Conservation (phyloP, 1,140 invertebrate genomes). For the Holcopasites calliopsidis region DNA sequence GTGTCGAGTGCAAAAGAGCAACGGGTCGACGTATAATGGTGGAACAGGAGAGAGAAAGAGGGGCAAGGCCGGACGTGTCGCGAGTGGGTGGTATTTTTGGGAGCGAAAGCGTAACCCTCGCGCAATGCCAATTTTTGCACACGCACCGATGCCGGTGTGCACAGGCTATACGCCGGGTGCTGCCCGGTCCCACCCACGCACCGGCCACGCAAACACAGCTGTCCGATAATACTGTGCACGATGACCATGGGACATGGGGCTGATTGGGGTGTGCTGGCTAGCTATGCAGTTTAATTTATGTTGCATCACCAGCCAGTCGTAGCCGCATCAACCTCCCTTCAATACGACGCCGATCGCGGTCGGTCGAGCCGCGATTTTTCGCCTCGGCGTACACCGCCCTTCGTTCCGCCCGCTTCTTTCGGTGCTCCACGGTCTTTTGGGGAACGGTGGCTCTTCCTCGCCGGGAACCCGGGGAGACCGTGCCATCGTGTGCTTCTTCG, state of each 20-base stretch:
- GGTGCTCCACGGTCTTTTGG: no score
- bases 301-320: slow-evolving; percentile 71
- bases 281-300: slow-evolving; percentile 76
- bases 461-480: no score
- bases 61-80: neutral
- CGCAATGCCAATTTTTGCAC: slow-evolving; percentile 66
- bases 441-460: no score
- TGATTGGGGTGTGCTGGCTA: slow-evolving; percentile 72
- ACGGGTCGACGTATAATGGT: slow-evolving; percentile 43
- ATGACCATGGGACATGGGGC: slow-evolving; percentile 70
- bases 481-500: no score
- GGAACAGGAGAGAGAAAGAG: slow-evolving; percentile 7
- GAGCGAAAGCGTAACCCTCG: slow-evolving; percentile 55
- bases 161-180: slow-evolving; percentile 42
- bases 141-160: slow-evolving; percentile 35
- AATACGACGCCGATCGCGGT: slow-evolving; percentile 44
- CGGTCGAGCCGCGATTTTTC: slow-evolving; percentile 14
- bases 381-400: slow-evolving; percentile 10
- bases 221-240: slow-evolving; percentile 69
- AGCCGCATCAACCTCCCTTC: slow-evolving; percentile 58
- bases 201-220: slow-evolving; percentile 43
- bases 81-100: slow-evolving; percentile 62
- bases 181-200: slow-evolving; percentile 57
- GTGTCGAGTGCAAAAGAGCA: slow-evolving; percentile 12
- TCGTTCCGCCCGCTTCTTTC: neutral